Base-by-base conservation (phyloP, 2,888 invertebrate species). In the Cheilosia urbana region DNA sequence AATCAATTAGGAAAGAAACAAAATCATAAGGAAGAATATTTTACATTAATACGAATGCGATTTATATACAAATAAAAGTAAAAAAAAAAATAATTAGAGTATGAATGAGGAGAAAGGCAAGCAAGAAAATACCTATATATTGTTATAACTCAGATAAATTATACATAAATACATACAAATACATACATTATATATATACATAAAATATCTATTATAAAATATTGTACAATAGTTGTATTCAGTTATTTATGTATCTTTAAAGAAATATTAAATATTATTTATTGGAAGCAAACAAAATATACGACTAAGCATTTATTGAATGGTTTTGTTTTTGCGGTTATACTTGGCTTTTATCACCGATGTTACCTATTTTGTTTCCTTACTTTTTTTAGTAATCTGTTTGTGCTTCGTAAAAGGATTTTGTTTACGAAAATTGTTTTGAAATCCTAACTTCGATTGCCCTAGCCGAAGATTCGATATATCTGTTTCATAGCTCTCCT, bases 161-260 rank as follows among this genome's bases (percentile, higher is more conserved):
- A 85, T 81, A 85, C 85, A 80, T 72, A 77, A 65, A 81, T 60
- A 73, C 51, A 71, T 81, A 78, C 49, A 66, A n/a, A n/a, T 58
- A 60, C 49, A 40, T 62, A n/a, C n/a, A n/a, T n/a, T n/a, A n/a
- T 51, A 73, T 60, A 66, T 21, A 75, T 47, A 47, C 19, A 66
- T 62, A 68, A 72, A 76, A 66, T 76, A 72, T 76, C 65, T 78
- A 80, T 60, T 76, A 85, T 72, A 71, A 82, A 47, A 85, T 85
- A 81, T 81, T 85, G 77, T 85, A 80, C 45, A 66, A 81, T 85
- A 85, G 76, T 81, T 85, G 72, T 80, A 81, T 85, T 81, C 76
- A 85, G 81, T 81, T 80, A 84, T 84, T 84, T 84, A 84, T 84
- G 84, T 84, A 84, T 66, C 53, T 65, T 84, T 80, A 83, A 65